These are phyloP conservation scores for Numida meleagris DNA, from an alignment of 2,113 vertebrate genomes.

Conservation along the genomic window DNA sequence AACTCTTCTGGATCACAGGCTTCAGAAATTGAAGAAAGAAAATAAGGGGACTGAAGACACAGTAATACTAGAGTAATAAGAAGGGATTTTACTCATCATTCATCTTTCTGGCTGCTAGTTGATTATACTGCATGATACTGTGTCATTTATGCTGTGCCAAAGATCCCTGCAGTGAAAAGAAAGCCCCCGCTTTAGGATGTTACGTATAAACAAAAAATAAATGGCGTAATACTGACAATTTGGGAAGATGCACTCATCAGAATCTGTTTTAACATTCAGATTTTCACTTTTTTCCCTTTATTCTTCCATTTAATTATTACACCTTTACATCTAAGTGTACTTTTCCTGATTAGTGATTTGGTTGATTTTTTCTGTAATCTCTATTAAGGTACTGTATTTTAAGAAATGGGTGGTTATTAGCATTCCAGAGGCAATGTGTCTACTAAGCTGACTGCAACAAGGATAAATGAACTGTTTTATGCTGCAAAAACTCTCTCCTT, in stretches of 20 bases:
- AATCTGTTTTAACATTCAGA: slow-evolving; percentile 1
- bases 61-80: not conserved
- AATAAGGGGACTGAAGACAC: not conserved
- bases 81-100: not conserved
- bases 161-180: not conserved
- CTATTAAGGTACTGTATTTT: not conserved
- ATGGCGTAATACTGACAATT: not conserved
- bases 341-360: not conserved
- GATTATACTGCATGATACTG: not conserved
- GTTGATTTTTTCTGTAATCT: not conserved
- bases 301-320: not conserved
- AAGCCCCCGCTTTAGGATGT: accelerated
- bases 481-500: not conserved
- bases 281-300: not conserved
- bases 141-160: not conserved
- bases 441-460: not conserved
- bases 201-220: not conserved
- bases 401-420: not conserved
- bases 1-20: not conserved
- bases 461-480: slow-evolving; percentile 10
- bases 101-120: not conserved
- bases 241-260: not conserved
- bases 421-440: not conserved
- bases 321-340: not conserved
- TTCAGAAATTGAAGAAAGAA: not conserved